phyloP scores from a whole-genome alignment of 1,140 invertebrate species.

The Sminthurinus signatus region DNA sequence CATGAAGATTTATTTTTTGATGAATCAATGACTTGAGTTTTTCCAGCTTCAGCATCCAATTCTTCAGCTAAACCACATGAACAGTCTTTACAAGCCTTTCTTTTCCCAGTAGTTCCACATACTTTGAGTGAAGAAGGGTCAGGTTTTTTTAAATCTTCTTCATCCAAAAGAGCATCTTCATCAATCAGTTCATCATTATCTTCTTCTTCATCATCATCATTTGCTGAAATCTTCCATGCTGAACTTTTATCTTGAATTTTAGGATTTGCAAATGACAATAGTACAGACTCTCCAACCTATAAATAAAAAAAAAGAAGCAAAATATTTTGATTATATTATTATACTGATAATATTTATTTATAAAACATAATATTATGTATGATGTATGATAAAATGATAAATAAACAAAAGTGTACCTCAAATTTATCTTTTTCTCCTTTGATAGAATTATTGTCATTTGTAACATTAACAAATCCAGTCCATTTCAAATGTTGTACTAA shows the following conservation, averaged over 20 bases:
- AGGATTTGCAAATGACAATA: slow-evolving; percentile 19
- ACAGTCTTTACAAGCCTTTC: slow-evolving; percentile 97
- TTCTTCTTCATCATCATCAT: slow-evolving; percentile 52
- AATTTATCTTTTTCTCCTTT: slow-evolving; percentile 24
- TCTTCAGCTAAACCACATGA: slow-evolving; percentile 95
- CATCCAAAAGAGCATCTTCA: slow-evolving; percentile 78
- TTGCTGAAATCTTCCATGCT: slow-evolving; percentile 21
- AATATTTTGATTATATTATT: neutral
- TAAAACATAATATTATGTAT: neutral
- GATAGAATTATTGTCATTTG: neutral
- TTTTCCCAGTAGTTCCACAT: slow-evolving; percentile 82
- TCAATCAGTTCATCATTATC: slow-evolving; percentile 75
- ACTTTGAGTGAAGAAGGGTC: slow-evolving; percentile 71
- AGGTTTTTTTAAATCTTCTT: slow-evolving; percentile 80
- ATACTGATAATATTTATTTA: neutral
- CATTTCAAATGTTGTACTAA: slow-evolving; percentile 18
- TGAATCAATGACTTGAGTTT: slow-evolving; percentile 45
- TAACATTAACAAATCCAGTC: slow-evolving; percentile 20
- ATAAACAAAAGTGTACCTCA: slow-evolving; percentile 8
- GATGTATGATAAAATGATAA: neutral
- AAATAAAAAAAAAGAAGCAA: slow-evolving; percentile 6
- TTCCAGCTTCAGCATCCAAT: slow-evolving; percentile 55
- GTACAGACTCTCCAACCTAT: slow-evolving; percentile 25
- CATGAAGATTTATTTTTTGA: slow-evolving; percentile 74
- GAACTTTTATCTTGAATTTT: neutral